Conservation (phyloP, 2,113 vertebrate genomes). For the Cinclus mexicanus region DNA sequence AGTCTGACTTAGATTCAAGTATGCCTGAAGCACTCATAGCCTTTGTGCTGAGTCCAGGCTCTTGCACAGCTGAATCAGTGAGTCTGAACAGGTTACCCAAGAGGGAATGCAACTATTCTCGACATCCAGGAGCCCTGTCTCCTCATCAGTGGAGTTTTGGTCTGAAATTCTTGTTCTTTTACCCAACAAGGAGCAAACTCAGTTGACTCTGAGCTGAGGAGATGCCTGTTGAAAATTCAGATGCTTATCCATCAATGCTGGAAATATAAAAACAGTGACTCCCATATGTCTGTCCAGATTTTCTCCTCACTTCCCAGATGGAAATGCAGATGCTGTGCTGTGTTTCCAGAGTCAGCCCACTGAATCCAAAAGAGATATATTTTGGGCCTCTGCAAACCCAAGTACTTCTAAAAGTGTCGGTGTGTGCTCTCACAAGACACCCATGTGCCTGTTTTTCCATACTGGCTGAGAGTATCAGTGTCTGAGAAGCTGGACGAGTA, state of each 20-base stretch:
- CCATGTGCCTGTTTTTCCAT: rapidly evolving
- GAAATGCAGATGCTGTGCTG: constrained; percentile 42
- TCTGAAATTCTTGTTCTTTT: neutral
- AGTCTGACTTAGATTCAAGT: neutral
- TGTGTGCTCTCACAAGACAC: neutral
- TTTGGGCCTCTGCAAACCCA: neutral
- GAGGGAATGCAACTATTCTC: neutral
- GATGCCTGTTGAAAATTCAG: neutral
- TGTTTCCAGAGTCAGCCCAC: neutral
- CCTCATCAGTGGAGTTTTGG: neutral
- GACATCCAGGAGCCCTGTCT: neutral
- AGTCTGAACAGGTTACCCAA: neutral
- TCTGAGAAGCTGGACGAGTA: neutral
- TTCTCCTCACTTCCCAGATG: constrained; percentile 15
- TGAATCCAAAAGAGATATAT: neutral
- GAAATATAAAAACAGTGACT: neutral
- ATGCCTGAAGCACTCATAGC: neutral
- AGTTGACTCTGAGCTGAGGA: neutral
- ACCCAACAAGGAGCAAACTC: neutral
- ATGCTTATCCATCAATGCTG: neutral
- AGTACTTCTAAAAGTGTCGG: neutral
- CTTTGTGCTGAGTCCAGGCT: neutral
- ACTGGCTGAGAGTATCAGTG: neutral
- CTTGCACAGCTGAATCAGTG: neutral
- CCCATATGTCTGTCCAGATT: constrained; percentile 41